Evolutionary conservation across 2,113 vertebrate species (phyloP).

Genomic region (Plotosus lineatus): DNA sequence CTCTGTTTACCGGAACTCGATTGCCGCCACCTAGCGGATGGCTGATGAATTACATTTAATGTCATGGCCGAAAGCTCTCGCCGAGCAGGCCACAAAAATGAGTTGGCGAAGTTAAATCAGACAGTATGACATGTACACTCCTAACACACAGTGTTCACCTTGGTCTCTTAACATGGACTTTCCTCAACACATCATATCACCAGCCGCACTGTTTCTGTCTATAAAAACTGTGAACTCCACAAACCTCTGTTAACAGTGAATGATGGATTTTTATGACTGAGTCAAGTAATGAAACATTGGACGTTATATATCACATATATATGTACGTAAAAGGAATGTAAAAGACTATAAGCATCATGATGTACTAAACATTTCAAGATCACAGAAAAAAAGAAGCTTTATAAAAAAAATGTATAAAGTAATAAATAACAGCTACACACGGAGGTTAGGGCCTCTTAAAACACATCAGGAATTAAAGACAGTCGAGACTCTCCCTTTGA

Average conservation of each 20-base stretch:
- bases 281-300: background rate
- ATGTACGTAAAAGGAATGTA: background rate
- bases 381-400: background rate
- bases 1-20: too few species aligned
- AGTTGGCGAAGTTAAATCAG: background rate
- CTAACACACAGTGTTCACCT: conserved; percentile 20
- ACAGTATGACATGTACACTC: background rate
- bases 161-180: conserved; percentile 1
- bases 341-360: background rate
- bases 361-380: background rate
- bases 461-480: background rate
- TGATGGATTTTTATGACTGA: background rate
- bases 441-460: background rate
- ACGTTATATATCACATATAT: background rate
- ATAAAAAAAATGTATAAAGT: conserved; percentile 4
- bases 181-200: background rate
- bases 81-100: too few species aligned
- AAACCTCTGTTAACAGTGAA: background rate
- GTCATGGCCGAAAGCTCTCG: too few species aligned
- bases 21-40: too few species aligned
- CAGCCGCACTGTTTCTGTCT: background rate
- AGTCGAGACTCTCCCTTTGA: background rate
- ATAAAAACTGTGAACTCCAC: background rate
- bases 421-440: conserved; percentile 24
- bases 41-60: too few species aligned